Conservation (phyloP, 2,113 vertebrate species). For the Actinemys pallida region DNA sequence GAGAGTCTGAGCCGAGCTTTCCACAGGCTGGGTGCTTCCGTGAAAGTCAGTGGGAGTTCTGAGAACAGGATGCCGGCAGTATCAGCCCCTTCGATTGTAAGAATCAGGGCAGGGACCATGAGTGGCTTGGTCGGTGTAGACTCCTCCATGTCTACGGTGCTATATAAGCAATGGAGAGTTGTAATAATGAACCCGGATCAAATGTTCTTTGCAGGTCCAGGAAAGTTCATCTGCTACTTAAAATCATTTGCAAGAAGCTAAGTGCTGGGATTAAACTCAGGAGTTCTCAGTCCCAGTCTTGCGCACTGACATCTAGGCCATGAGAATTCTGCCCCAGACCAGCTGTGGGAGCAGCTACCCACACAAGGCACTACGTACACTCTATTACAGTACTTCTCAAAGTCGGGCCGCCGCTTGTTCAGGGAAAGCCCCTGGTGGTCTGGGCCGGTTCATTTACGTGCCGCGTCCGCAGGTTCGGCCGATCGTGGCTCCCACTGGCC, state of each 20-base stretch:
- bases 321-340: neutral
- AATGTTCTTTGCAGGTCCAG: slow-evolving; percentile 45
- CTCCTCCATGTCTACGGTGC: neutral
- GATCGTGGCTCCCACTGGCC: too few relatives aligned
- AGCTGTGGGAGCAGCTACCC: slow-evolving; percentile 41
- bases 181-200: neutral
- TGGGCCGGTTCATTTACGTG: too few relatives aligned
- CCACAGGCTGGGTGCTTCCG: neutral
- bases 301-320: neutral
- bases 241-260: neutral
- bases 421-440: too few relatives aligned
- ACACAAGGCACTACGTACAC: neutral
- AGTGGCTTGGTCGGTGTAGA: neutral
- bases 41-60: neutral
- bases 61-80: neutral
- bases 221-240: slow-evolving; percentile 25
- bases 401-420: too few relatives aligned
- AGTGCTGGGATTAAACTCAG: neutral
- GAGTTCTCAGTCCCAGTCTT: slow-evolving; percentile 31
- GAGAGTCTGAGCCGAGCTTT: neutral
- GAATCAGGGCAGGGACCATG: neutral
- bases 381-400: neutral
- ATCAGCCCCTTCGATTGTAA: neutral
- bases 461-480: too few relatives aligned
- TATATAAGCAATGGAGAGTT: neutral